Percentiles rank a stretch among this genome's conserved stretches.
Evolutionary conservation across 1,140 invertebrate genomes (phyloP).

Genomic region (Anthonomus grandis): DNA sequence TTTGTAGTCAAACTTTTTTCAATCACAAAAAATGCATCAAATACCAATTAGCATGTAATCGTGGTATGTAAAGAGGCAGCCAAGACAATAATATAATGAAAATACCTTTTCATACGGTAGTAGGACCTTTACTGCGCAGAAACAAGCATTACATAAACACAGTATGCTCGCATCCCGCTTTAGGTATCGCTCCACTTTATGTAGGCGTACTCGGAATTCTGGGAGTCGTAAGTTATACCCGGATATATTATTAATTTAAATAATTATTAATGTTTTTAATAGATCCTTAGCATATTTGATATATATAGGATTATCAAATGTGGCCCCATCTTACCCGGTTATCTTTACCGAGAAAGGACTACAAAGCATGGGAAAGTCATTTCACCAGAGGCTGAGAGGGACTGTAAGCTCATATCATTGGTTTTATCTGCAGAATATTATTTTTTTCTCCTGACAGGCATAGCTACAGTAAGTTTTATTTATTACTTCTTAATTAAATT

Average conservation of each 20-base stretch:
- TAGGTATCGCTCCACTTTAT: constrained; percentile 33
- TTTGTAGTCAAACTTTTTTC: constrained; percentile 3
- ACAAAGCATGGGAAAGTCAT: constrained; percentile 35
- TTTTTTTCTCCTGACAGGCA: constrained; percentile 36
- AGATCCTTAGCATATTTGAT: constrained; percentile 41
- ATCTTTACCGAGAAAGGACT: constrained; percentile 32
- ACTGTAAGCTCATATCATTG: constrained; percentile 39
- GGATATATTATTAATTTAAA: neutral
- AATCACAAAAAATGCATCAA: neutral
- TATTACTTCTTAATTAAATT: neutral
- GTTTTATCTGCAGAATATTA: constrained; percentile 43
- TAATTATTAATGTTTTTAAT: constrained; percentile 23
- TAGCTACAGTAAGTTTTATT: constrained; percentile 33
- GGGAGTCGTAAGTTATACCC: constrained; percentile 33
- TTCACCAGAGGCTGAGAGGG: constrained; percentile 36
- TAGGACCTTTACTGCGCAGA: constrained; percentile 31
- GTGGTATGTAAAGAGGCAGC: neutral
- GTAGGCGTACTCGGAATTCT: constrained; percentile 34
- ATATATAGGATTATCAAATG: constrained; percentile 38
- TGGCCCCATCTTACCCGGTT: constrained; percentile 37
- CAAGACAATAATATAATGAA: constrained; percentile 33
- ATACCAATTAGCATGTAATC: neutral
- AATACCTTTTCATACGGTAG: constrained; percentile 35
- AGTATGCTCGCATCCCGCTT: constrained; percentile 31
- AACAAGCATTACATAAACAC: constrained; percentile 31